Conservation (phyloP, 2,113 vertebrate species). For the Catagonus wagneri region DNA sequence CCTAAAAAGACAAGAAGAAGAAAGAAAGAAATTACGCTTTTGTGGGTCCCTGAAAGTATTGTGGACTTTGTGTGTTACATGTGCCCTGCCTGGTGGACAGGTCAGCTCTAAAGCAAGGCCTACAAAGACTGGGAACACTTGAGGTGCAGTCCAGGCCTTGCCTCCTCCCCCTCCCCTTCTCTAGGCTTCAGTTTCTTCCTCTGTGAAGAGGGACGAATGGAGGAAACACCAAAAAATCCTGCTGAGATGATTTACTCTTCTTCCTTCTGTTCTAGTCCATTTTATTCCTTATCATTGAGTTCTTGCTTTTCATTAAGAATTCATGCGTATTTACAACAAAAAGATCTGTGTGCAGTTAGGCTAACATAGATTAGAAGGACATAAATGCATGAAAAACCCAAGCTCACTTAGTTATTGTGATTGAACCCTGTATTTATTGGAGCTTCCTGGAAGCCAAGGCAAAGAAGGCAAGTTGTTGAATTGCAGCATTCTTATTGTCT, state of each 20-base stretch:
- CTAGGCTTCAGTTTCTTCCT: background rate
- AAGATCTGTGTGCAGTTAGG: background rate
- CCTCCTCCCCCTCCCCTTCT: background rate
- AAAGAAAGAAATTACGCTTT: background rate
- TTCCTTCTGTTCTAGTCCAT: background rate
- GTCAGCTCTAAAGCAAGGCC: background rate
- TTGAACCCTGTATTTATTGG: background rate
- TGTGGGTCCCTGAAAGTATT: background rate
- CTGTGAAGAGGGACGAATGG: background rate
- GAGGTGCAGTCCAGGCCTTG: background rate
- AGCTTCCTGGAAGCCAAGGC: constrained; percentile 51
- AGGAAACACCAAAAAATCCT: background rate
- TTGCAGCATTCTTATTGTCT: background rate
- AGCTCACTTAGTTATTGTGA: background rate
- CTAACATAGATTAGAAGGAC: background rate
- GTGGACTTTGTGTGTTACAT: background rate
- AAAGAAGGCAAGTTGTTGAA: constrained; percentile 18
- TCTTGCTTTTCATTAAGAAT: constrained; percentile 35
- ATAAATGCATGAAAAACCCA: background rate
- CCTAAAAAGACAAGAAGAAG: too few species aligned
- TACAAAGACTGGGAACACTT: background rate
- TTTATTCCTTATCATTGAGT: background rate
- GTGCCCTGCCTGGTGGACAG: background rate
- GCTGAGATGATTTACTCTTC: background rate
- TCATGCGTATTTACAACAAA: background rate